Evolutionary conservation across 2,888 invertebrate species (phyloP), one percentile per base, ranked within the genome.

Genomic region (Trachelus tabidus): DNA sequence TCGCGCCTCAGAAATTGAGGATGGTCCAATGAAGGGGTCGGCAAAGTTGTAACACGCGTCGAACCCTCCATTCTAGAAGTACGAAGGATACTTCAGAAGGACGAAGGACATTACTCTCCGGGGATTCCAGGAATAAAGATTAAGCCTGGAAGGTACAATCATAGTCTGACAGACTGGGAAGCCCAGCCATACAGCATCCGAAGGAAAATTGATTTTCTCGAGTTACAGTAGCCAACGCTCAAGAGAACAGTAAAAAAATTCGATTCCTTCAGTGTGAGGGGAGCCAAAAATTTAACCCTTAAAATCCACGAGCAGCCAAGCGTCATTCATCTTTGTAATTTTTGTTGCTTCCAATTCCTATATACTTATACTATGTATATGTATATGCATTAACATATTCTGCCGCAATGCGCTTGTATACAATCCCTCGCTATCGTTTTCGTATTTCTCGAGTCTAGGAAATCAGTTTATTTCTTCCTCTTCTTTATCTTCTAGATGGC

Each of bases 1-100:
- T 77, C 34, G 71, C 77, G 73, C 79, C 75, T 73, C 76, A 77
- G 77, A 77, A 81, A 77, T 77, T 80, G 77, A 79, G 78, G 71
- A 75, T 74, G 31, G 40, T 73, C 68, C 56, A 56, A 56, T 56
- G 56, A 56, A 56, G 56, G 56, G 23, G 56, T 56, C 56, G 56
- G 56, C 56, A 76, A 69, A 75, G 73, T 80, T 78, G 78, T 78
- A 76, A 80, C 77, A 77, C 73, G 56, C 79, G 76, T 77, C 68
- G 76, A 75, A 80, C 79, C 80, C 75, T 77, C 77, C 68, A 75
- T 80, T 81, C 78, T 80, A 69, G 30, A 56, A 56, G 56, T 56
- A 56, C 56, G 23, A 56, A 56, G 56, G 56, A 56, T 56, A 23
- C 56, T 56, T 56, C 56, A 56, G 56, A 23, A 56, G 56, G 56